Evolutionary conservation across 1,140 invertebrate species (phyloP), one percentile per base, ranked within the genome.

Genomic region (Zaprionus gabonicus): DNA sequence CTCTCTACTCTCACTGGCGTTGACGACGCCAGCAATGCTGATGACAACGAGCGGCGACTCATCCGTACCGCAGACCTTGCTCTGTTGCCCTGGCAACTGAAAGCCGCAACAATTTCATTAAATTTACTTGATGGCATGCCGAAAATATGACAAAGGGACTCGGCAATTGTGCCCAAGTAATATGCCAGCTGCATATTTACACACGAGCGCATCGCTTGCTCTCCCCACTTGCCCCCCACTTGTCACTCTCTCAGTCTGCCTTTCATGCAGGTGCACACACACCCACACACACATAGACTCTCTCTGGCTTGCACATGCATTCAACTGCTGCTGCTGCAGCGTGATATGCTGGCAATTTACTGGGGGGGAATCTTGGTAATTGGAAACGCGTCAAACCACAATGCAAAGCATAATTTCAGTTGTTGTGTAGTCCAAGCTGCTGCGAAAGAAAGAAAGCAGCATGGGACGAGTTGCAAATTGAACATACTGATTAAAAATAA

Each of bases 91-190:
- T 80, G 80, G 70, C 77, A 71, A 71, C 73, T 77, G 60, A 72
- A 77, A 75, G 83, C 82, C 82, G 84, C 83, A 86, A 85, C 86
- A 85, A 88, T 87, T 87, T 87, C 84, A 87, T 87, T 87, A 88
- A 88, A 82, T 78, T 78, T 73, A 64, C 69, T 79, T 80, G 56
- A 64, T 76, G 66, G 62, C 82, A 80, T 80, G 73, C 73, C 51
- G 56, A 69, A 78, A 71, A 83, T 83, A 80, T 83, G 80, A 83
- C 83, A 86, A 87, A 86, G 84, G 60, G 77, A 82, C 80, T 66
- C 51, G 65, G 64, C 36, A 76, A 76, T 71, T 76, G 55, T 53
- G 31, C 44, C 27, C 41, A 55, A 76, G 59, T 65, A 72, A 56
- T 67, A 86, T 80, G 80, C 34, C 73, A 60, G 62, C 60, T 71